These are phyloP conservation scores for Podarcis muralis DNA, from an alignment of 2,113 vertebrate species.

Conservation along the genomic window DNA sequence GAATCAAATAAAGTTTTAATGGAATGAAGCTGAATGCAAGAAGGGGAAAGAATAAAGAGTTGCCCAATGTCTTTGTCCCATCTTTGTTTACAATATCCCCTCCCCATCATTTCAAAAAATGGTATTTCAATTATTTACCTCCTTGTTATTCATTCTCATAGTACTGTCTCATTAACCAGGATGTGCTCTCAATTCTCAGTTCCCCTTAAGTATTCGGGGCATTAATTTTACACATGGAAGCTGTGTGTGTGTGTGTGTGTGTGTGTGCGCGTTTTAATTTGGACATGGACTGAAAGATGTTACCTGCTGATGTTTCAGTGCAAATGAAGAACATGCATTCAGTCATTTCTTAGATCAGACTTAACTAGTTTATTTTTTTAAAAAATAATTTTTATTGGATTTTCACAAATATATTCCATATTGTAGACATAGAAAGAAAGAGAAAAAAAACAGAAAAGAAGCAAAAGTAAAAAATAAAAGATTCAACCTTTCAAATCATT, in stretches of 20 bases:
- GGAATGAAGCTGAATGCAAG: conserved; percentile 19
- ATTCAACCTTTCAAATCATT: no score
- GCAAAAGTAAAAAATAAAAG: no score
- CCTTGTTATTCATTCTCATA: conserved; percentile 60
- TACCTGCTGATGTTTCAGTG: neutral
- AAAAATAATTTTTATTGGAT: no score
- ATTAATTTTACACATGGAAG: conserved; percentile 47
- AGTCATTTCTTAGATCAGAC: neutral
- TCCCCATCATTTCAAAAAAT: neutral
- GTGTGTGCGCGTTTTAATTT: conserved; percentile 32
- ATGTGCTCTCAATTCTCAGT: conserved; percentile 50
- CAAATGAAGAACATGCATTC: neutral
- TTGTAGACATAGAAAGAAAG: no score
- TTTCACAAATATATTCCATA: no score
- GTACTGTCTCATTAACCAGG: conserved; percentile 54
- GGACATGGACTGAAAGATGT: conserved; percentile 42
- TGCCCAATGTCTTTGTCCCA: conserved; percentile 44
- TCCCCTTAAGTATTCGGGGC: conserved; percentile 50
- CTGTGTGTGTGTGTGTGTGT: no score
- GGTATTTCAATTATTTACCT: conserved; percentile 65
- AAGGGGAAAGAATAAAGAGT: conserved; percentile 16
- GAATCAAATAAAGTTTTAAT: conserved; percentile 50
- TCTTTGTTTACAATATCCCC: conserved; percentile 56
- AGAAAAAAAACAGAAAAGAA: no score
- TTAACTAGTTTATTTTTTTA: neutral